These are phyloP conservation scores for Chrysopilus asiliformis DNA, from an alignment of 2,888 invertebrate species.

Conservation along the genomic window DNA sequence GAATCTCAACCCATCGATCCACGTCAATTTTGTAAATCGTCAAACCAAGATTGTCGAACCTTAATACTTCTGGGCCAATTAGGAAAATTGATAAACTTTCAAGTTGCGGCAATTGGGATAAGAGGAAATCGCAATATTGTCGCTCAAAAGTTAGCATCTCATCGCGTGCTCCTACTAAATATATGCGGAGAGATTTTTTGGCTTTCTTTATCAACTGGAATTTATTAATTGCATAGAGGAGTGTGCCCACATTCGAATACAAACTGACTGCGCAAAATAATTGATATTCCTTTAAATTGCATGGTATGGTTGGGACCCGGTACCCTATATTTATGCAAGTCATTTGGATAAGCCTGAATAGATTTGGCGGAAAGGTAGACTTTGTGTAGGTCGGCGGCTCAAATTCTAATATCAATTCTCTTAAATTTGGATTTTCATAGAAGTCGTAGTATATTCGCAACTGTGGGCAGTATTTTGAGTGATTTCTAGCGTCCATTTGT, in stretches of 20 bases:
- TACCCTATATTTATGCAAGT: no score
- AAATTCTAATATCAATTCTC: background rate
- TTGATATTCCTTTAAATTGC: slow-evolving; percentile 18
- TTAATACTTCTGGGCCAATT: slow-evolving; percentile 20
- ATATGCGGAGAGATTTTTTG: slow-evolving; percentile 16
- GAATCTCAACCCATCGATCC: no score
- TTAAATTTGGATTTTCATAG: slow-evolving; percentile 16
- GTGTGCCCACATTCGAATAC: slow-evolving; percentile 24
- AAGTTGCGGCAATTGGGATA: slow-evolving; percentile 20
- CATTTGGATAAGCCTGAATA: slow-evolving; percentile 17
- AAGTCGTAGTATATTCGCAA: slow-evolving; percentile 23
- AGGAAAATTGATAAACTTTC: slow-evolving; percentile 20
- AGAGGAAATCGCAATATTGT: slow-evolving; percentile 23
- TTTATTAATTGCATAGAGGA: slow-evolving; percentile 20
- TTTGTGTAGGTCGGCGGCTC: background rate
- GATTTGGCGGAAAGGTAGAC: slow-evolving; percentile 14
- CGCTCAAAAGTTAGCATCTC: slow-evolving; percentile 21
- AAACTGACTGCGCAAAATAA: slow-evolving; percentile 21
- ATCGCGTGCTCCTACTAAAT: slow-evolving; percentile 21
- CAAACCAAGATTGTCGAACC: background rate
- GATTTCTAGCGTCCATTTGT: slow-evolving; percentile 14
- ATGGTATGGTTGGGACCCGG: no score
- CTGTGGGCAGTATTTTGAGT: slow-evolving; percentile 19
- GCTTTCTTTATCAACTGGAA: slow-evolving; percentile 10
- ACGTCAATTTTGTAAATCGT: no score